Conservation (phyloP, 2,888 invertebrate species). For the Hirudinaria manillensis region DNA sequence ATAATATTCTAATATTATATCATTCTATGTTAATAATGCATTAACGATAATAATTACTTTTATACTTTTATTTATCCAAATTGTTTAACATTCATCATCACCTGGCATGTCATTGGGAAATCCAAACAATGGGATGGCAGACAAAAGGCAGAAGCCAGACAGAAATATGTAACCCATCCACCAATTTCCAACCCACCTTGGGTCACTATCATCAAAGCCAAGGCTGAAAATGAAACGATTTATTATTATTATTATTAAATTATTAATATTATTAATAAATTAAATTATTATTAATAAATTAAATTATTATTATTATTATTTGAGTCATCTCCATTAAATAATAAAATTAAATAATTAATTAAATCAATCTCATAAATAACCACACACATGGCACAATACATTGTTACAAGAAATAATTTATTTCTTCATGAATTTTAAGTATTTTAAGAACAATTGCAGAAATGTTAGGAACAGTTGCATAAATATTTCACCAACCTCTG, state of each 20-base stretch:
- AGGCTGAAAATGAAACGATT: conserved; percentile 24
- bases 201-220: conserved; percentile 58
- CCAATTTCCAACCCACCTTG: conserved; percentile 90
- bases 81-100: conserved; percentile 24
- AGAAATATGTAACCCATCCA: conserved; percentile 78
- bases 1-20: too few species aligned
- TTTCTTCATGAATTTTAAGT: too few species aligned
- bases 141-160: conserved; percentile 71
- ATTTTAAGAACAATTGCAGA: neutral
- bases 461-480: too few species aligned
- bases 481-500: neutral
- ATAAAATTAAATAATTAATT: neutral
- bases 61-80: neutral
- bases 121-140: conserved; percentile 79
- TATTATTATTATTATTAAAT: too few species aligned
- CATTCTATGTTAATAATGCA: too few species aligned
- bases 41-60: neutral
- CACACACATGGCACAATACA: neutral
- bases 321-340: neutral
- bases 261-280: too few species aligned
- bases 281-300: too few species aligned
- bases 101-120: conserved; percentile 70
- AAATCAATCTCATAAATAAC: neutral
- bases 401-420: neutral
- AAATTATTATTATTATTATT: too few species aligned